Evolutionary conservation across 2,797 vertebrate species (phyloP).

Genomic region (Emydoidea blandingii): DNA sequence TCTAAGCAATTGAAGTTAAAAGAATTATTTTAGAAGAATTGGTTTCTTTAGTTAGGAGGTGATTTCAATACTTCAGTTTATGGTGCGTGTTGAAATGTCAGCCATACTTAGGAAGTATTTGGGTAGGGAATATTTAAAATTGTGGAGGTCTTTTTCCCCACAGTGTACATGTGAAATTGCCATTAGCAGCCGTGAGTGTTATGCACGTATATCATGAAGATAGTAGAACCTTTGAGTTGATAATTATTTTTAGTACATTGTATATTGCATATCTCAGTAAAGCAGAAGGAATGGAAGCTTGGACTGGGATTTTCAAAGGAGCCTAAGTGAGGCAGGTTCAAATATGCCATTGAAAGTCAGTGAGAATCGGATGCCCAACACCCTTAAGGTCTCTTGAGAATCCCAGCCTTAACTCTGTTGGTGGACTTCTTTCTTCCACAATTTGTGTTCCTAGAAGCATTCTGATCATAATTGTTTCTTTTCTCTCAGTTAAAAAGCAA

Average conservation of each 20-base stretch:
- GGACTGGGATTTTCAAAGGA: not conserved
- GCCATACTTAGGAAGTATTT: not conserved
- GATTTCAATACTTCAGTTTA: not conserved
- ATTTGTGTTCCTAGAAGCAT: not conserved
- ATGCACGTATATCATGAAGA: not conserved
- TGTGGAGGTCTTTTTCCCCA: not conserved
- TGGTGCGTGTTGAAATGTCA: not conserved
- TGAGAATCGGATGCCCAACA: not conserved
- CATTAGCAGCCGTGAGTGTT: not conserved
- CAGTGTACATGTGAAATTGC: not conserved
- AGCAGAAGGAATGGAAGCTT: not conserved
- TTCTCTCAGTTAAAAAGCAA: slow-evolving; percentile 92
- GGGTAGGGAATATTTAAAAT: not conserved
- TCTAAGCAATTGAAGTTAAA: not conserved
- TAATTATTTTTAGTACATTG: not conserved
- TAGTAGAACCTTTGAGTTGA: not conserved
- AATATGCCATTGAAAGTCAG: not conserved
- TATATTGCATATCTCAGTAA: not conserved
- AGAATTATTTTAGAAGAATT: not conserved
- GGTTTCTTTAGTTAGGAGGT: not conserved
- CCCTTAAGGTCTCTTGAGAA: not conserved
- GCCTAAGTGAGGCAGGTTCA: not conserved
- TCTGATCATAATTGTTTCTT: not conserved
- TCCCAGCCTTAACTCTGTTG: not conserved
- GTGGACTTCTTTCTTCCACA: not conserved